Conservation (phyloP, 1,140 invertebrate genomes). For the Caenorhabditis inopinata region DNA sequence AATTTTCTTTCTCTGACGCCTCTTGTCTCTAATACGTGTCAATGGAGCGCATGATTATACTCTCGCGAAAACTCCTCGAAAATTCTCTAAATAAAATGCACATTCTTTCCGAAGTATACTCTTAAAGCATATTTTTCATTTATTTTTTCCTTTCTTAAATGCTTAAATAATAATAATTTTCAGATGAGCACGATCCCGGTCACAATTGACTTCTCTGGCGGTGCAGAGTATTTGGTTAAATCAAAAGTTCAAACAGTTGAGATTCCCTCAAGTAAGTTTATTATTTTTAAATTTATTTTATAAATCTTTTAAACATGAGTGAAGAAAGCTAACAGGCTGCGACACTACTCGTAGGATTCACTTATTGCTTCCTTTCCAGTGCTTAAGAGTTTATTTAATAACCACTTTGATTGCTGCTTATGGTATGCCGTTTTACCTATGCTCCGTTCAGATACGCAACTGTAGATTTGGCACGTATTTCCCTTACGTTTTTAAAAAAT, state of each 20-base stretch:
- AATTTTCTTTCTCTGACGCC: not conserved
- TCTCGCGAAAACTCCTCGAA: too few species aligned
- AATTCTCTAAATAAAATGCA: too few species aligned
- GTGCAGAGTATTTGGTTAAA: not conserved
- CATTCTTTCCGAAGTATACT: not conserved
- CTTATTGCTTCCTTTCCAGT: too few species aligned
- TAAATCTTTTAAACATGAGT: too few species aligned
- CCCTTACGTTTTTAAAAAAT: too few species aligned
- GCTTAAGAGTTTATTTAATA: too few species aligned
- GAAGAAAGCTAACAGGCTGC: too few species aligned
- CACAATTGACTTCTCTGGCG: conserved; percentile 8
- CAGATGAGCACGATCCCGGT: conserved; percentile 19
- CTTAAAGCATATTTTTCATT: not conserved
- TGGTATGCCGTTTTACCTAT: too few species aligned
- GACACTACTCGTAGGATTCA: too few species aligned
- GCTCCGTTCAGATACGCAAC: too few species aligned
- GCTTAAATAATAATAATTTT: not conserved
- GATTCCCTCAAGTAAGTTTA: not conserved
- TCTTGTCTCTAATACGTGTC: not conserved
- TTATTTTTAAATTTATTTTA: not conserved
- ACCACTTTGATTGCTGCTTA: too few species aligned
- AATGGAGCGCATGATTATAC: not conserved
- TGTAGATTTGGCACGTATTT: too few species aligned
- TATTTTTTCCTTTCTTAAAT: not conserved
- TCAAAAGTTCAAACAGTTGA: conserved; percentile 3